Base-by-base conservation (phyloP, 2,797 vertebrate genomes). In the Gadopsis bispinosus region DNA sequence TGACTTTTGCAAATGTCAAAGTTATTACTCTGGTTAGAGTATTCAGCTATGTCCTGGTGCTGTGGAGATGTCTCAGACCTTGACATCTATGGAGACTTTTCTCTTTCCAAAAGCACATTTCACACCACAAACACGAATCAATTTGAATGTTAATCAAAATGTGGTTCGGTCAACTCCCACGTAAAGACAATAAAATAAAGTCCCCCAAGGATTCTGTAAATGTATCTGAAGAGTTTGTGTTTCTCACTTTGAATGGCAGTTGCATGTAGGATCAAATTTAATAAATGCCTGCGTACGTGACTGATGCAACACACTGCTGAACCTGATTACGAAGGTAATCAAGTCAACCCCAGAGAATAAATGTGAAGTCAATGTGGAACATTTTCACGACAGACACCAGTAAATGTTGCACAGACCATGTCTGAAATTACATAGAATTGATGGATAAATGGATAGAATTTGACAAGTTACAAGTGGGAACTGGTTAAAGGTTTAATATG, bases 1-100 rank as follows among this genome's bases (percentile, higher is more conserved):
- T 60, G 80, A 86, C 81, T 88, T 82, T 84, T 80, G 65, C 35
- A 83, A 86, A 89, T 83, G 83, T 81, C 80, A 58, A 43, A 26
- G 37, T 73, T 77, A 73, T 74, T 48, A 73, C 51, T 71, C 14
- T 47, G 45, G 60, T 82, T 59, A 60, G 51, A 80, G 75, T 75
- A 60, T 41, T 66, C 37, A 70, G 69, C 4, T 39, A 2, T 13
- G 4, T 61, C 60, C 39, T 39, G 4, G 37, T 39, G 39, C 16
- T 29, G 31, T 26, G 19, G 60, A 41, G 50, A 55, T 37, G 66
- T 68, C 56, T 67, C 31, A 17, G 64, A 67, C 70, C 61, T 29
- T 54, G 39, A 66, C 59, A 73, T 83, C 61, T 33, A 16, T 50
- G 39, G 33, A 58, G 74, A 71, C 60, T 12, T 64, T 47, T 47